These are phyloP conservation scores for Cygnus buccinator DNA, from an alignment of 2,113 vertebrate genomes.

Conservation along the genomic window DNA sequence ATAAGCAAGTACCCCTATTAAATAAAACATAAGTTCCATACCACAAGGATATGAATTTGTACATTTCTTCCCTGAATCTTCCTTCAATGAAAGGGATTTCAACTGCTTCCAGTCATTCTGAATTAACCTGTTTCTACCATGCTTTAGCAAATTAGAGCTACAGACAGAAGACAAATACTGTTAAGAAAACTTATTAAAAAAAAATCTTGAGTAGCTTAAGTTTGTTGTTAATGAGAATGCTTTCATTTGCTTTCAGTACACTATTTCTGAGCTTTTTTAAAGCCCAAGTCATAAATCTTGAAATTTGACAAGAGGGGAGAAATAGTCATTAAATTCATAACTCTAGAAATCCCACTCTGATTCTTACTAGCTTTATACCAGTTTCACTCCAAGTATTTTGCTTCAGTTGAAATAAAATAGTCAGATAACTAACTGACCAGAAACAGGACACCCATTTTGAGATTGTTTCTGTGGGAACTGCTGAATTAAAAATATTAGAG, in stretches of 20 bases:
- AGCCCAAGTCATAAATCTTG: background rate
- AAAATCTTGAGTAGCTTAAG: background rate
- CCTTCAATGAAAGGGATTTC: background rate
- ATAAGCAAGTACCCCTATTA: background rate
- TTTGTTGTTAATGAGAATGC: background rate
- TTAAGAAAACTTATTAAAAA: background rate
- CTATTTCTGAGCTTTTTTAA: background rate
- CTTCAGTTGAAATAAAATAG: background rate
- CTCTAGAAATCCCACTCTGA: background rate
- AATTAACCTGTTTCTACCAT: background rate
- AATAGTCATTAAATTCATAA: background rate
- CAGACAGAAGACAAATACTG: background rate
- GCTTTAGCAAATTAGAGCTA: background rate
- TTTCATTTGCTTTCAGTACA: background rate
- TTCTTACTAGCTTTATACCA: background rate
- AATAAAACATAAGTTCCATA: background rate
- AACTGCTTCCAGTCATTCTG: background rate
- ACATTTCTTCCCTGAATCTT: rapidly evolving
- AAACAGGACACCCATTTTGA: background rate
- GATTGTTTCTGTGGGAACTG: background rate
- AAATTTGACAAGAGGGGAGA: background rate
- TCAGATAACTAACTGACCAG: background rate
- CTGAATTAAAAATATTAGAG: background rate
- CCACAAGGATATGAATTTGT: background rate
- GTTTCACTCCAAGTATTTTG: background rate